Evolutionary conservation across 2,113 vertebrate species (phyloP).

Genomic region (Dendrocopos noguchii): DNA sequence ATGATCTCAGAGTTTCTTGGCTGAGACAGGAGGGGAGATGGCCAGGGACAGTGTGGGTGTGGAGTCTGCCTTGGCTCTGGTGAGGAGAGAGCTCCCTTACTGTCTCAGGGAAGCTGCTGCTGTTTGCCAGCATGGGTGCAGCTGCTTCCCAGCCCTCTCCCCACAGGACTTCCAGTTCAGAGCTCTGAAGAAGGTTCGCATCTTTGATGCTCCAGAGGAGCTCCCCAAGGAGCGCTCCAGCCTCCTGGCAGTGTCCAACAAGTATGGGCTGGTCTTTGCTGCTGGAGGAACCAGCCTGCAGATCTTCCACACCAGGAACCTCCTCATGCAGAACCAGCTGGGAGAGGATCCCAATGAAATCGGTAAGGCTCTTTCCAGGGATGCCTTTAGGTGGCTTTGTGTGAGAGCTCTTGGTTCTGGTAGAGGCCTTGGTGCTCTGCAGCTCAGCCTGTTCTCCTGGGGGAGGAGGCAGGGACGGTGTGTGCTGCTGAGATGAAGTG

Average conservation of each 20-base stretch:
- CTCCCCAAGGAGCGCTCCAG: slow-evolving; percentile 87
- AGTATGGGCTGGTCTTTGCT: slow-evolving; percentile 88
- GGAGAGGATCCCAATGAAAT: slow-evolving; percentile 89
- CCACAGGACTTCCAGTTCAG: slow-evolving; percentile 94
- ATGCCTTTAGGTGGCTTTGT: neutral
- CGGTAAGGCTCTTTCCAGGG: slow-evolving; percentile 69
- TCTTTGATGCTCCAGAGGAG: slow-evolving; percentile 85
- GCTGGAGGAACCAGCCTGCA: slow-evolving; percentile 83
- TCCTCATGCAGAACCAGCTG: slow-evolving; percentile 82
- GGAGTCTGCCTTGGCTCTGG: neutral
- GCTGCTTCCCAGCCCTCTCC: neutral
- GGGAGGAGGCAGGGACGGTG: neutral
- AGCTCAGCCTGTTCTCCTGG: neutral
- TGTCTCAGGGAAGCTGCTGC: neutral
- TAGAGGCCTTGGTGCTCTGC: neutral
- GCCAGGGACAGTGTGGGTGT: neutral
- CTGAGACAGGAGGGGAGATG: neutral
- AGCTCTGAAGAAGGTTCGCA: slow-evolving; percentile 91
- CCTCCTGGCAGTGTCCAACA: slow-evolving; percentile 90
- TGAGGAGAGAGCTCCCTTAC: neutral
- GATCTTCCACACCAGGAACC: slow-evolving; percentile 83
- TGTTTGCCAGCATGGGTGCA: neutral
- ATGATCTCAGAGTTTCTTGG: neutral
- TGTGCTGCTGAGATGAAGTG: neutral
- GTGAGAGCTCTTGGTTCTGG: neutral